phyloP scores from a whole-genome alignment of 1,140 invertebrate genomes.

The Eupristina koningsbergeri region DNA sequence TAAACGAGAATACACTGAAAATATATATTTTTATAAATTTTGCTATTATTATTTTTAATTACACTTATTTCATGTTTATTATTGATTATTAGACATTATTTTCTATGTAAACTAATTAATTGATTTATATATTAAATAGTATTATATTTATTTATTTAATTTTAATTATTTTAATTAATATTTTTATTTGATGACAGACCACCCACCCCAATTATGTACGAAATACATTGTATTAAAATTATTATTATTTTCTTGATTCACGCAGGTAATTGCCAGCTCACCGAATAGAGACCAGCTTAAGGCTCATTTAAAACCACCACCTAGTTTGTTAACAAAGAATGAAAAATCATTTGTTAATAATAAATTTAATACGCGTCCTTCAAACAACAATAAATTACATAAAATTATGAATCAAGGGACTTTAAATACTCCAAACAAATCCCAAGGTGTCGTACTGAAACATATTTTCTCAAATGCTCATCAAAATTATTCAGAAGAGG shows the following conservation, averaged over 20 bases:
- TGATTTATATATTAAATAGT: too few species aligned
- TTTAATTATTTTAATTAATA: too few species aligned
- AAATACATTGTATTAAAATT: too few species aligned
- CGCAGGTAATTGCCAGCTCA: conserved; percentile 85
- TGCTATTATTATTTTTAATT: too few species aligned
- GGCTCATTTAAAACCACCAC: conserved; percentile 87
- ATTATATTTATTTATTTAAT: too few species aligned
- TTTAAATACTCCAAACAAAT: conserved; percentile 61
- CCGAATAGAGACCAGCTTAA: conserved; percentile 90
- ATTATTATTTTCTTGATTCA: conserved; percentile 30
- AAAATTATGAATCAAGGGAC: conserved; percentile 9
- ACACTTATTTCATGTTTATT: too few species aligned
- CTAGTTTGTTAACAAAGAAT: conserved; percentile 78
- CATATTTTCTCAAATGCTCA: conserved; percentile 66
- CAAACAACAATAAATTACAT: neutral
- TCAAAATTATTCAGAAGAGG: conserved; percentile 66
- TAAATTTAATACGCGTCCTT: conserved; percentile 18
- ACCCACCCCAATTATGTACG: too few species aligned
- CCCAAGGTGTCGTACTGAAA: conserved; percentile 69
- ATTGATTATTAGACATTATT: too few species aligned
- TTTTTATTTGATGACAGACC: too few species aligned
- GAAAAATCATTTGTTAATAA: conserved; percentile 67
- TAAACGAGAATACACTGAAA: too few species aligned
- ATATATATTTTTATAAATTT: too few species aligned
- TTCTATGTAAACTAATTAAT: too few species aligned